Conservation (phyloP, 2,797 vertebrate genomes). For the Cottoperca gobio region DNA sequence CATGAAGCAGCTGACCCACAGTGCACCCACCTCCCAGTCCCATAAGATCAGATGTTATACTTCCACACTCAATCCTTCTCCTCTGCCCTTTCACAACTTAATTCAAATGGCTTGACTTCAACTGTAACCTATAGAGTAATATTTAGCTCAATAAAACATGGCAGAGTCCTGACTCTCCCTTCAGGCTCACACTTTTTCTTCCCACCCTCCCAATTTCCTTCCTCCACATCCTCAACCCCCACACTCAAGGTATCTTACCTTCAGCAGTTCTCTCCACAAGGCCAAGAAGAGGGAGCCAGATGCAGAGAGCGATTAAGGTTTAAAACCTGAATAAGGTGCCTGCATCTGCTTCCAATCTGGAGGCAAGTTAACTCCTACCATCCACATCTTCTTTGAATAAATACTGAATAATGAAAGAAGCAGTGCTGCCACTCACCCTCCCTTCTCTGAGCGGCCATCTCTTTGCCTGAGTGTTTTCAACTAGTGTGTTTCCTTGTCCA, state of each 20-base stretch:
- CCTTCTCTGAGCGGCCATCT: neutral
- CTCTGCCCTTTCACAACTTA: slow-evolving; percentile 62
- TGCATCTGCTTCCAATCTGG: slow-evolving; percentile 85
- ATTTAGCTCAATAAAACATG: slow-evolving; percentile 71
- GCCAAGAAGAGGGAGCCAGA: slow-evolving; percentile 68
- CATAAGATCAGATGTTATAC: slow-evolving; percentile 72
- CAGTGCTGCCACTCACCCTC: slow-evolving; percentile 12
- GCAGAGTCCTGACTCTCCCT: slow-evolving; percentile 49
- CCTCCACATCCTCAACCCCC: slow-evolving; percentile 18
- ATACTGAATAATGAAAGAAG: slow-evolving; percentile 35
- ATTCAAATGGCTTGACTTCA: slow-evolving; percentile 80
- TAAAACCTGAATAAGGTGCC: slow-evolving; percentile 80
- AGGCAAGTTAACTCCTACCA: slow-evolving; percentile 66
- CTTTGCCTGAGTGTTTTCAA: slow-evolving; percentile 5
- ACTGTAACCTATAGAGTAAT: slow-evolving; percentile 77
- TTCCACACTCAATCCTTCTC: slow-evolving; percentile 39
- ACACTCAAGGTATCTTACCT: slow-evolving; percentile 36
- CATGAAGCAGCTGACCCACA: slow-evolving; percentile 26
- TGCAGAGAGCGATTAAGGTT: slow-evolving; percentile 70
- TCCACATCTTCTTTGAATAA: slow-evolving; percentile 74
- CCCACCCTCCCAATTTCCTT: slow-evolving; percentile 16
- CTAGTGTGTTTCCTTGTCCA: neutral
- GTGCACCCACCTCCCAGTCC: slow-evolving; percentile 27
- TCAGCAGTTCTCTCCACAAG: slow-evolving; percentile 52
- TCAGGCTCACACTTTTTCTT: slow-evolving; percentile 45